Conservation (phyloP, 2,888 invertebrate species). For the Drosophila melanosoma region DNA sequence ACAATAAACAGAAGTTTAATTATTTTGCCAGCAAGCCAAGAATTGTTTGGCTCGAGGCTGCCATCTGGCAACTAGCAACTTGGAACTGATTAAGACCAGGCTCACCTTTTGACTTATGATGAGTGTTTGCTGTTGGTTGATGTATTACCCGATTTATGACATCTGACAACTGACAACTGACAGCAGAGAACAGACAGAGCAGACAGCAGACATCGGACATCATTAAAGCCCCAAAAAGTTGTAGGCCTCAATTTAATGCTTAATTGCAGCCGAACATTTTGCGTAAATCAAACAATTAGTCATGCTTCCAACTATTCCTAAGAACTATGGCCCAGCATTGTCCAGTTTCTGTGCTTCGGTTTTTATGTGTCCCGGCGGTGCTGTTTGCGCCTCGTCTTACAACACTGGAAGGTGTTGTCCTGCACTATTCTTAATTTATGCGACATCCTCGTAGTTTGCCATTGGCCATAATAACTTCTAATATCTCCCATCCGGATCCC, state of each 20-base stretch:
- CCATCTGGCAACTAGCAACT: conserved; percentile 5
- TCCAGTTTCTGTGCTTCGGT: conserved; percentile 61
- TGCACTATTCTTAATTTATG: conserved; percentile 73
- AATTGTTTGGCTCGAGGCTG: conserved; percentile 14
- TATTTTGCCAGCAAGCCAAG: conserved; percentile 60
- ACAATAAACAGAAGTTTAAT: conserved; percentile 81
- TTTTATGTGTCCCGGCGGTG: conserved; percentile 79
- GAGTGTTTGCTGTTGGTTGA: conserved; percentile 50
- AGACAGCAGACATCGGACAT: conserved; percentile 27
- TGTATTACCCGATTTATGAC: conserved; percentile 75
- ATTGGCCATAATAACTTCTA: conserved; percentile 77
- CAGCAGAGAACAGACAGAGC: conserved; percentile 41
- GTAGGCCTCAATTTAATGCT: conserved; percentile 29
- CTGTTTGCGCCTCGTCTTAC: conserved; percentile 75
- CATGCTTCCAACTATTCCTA: conserved; percentile 49
- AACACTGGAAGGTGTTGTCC: conserved; percentile 71
- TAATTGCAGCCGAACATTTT: conserved; percentile 53
- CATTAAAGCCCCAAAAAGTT: conserved; percentile 51
- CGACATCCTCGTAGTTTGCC: conserved; percentile 72
- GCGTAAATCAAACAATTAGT: conserved; percentile 82
- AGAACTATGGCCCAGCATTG: conserved; percentile 36
- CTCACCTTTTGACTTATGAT: conserved; percentile 81
- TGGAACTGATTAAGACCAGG: conserved; percentile 64
- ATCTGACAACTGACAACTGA: conserved; percentile 70
- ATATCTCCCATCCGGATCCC: conserved; percentile 52